Base-by-base conservation (phyloP, 2,113 vertebrate genomes). In the Eurypyga helias region DNA sequence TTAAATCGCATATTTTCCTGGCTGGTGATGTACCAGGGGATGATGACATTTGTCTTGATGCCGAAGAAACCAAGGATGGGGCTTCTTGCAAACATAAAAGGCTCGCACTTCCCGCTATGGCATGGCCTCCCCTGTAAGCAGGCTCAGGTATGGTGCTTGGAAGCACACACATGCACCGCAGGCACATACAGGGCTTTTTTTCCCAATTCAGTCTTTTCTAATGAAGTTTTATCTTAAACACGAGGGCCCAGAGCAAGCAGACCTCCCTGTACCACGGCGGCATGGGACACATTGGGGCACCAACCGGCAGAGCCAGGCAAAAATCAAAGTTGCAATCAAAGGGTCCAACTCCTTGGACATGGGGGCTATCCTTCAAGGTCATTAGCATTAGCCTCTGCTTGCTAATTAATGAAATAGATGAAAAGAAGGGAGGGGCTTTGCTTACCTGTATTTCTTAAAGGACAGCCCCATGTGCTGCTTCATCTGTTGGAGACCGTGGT, bases 391-490 rank as follows among this genome's bases (percentile, higher is more conserved):
- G 14, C 11, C 62, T 66, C 20, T 20, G 13, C 28, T 87, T 49
- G 15, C 41, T 69, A 66, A 77, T 66, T 81, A 79, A 51, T 17
- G 34, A 49, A 36, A 72, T 1, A 48, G 48, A 65, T 20, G 2
- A 75, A 65, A 55, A 62, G 80, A 54, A 55, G 17, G 64, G 45
- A 49, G 49, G 26, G 73, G 34, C n/a, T 60, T 65, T 77, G 94
- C 99, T 98, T 79, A 99, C 99, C 99, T 99, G 98, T 99, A 99
- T 96, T 99, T 99, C 97, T 98, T 99, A 94, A 99, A 99, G 49
- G 99, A 99, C 55, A 99, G 98, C 19, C 99, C 99, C 99, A 99
- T 99, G 98, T 99, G 98, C 95, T 99, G 99, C 92, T 99, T 99
- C 99, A 99, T 99, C 94, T 99, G 99, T 96, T 99, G 99, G 58